A percentile compares a stretch with the other conserved stretches of the same genome.
Conservation (phyloP, 2,888 invertebrate species). For the Stegana nigrithorax region DNA sequence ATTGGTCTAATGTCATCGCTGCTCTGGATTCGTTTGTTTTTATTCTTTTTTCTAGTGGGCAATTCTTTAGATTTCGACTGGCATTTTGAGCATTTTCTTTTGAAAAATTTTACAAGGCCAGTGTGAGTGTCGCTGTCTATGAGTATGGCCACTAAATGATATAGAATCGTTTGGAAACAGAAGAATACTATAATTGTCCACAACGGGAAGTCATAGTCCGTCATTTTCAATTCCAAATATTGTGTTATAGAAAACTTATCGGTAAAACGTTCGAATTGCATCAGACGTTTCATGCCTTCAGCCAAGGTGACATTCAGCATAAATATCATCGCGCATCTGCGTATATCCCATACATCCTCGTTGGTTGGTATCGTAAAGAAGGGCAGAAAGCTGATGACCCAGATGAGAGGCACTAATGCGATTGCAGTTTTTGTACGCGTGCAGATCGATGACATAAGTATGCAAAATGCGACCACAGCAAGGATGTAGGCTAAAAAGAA, state of each 20-base stretch:
- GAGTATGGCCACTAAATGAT: conserved; percentile 20
- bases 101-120: not conserved
- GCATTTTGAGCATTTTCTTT: not conserved
- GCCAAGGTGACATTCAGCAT: conserved; percentile 41
- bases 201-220: conserved; percentile 20
- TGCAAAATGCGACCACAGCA: conserved; percentile 29
- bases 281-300: conserved; percentile 30
- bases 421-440: conserved; percentile 25
- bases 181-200: conserved; percentile 27
- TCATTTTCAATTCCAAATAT: conserved; percentile 19
- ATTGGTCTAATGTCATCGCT: not conserved
- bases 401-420: conserved; percentile 34
- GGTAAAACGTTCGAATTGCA: conserved; percentile 22
- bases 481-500: conserved; percentile 34
- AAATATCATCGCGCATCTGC: not conserved
- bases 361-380: conserved; percentile 21
- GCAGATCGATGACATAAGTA: conserved; percentile 29
- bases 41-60: not conserved
- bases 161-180: conserved; percentile 29
- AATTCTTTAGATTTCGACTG: too few relatives aligned
- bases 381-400: conserved; percentile 38
- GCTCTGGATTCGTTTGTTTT: not conserved
- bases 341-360: not conserved
- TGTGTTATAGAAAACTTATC: not conserved
- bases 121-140: conserved; percentile 22